Percentiles rank a stretch among this genome's conserved stretches.
Conservation (phyloP, 2,888 invertebrate genomes). For the Caenorhabditis wallacei region DNA sequence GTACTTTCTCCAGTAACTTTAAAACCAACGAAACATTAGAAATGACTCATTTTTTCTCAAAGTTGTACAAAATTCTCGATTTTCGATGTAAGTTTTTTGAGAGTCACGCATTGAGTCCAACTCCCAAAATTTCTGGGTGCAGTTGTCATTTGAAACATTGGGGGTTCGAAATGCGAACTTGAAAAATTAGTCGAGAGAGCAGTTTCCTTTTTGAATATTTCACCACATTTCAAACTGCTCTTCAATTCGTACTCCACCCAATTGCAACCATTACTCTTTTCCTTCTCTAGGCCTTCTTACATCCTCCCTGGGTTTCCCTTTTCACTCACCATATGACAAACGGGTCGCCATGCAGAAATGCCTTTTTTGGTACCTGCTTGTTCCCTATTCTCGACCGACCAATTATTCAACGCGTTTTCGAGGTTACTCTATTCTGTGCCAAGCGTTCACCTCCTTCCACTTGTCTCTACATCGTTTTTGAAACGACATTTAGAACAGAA, state of each 20-base stretch:
- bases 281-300: background rate
- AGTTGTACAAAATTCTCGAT: no score
- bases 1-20: no score
- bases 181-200: conserved; percentile 4
- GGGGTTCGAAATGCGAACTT: conserved; percentile 17
- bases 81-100: no score
- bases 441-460: conserved; percentile 40
- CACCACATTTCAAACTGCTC: conserved; percentile 42
- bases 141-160: background rate
- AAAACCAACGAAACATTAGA: no score
- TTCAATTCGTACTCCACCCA: conserved; percentile 41
- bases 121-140: background rate
- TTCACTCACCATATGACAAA: conserved; percentile 48
- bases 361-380: conserved; percentile 67
- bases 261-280: conserved; percentile 41
- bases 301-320: conserved; percentile 16
- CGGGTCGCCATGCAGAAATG: conserved; percentile 58
- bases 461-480: conserved; percentile 27
- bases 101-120: background rate
- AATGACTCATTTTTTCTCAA: no score
- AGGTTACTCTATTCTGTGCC: conserved; percentile 59
- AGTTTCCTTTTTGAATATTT: conserved; percentile 56
- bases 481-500: conserved; percentile 18
- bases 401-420: conserved; percentile 64
- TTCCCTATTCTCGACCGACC: conserved; percentile 62